Conservation (phyloP, 2,113 vertebrate species). For the Chaetodon trifascialis region DNA sequence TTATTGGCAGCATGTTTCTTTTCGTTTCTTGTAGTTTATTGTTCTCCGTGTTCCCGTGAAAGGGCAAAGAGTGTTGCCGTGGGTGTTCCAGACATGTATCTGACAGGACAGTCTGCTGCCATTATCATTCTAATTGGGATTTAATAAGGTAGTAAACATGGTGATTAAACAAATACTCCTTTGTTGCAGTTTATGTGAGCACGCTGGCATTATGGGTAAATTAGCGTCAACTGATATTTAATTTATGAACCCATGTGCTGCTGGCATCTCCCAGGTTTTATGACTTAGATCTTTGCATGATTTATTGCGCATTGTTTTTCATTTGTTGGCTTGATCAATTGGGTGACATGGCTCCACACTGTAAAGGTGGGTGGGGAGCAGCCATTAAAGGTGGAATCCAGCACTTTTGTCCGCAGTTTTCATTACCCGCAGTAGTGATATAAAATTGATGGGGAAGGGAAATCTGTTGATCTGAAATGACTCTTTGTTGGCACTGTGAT, state of each 20-base stretch:
- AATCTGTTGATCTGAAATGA: conserved; percentile 26
- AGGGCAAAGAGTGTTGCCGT: background rate
- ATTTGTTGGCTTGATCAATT: conserved; percentile 52
- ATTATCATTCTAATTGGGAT: conserved; percentile 38
- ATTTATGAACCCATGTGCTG: conserved; percentile 34
- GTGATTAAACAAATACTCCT: conserved; percentile 36
- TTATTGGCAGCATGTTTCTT: background rate
- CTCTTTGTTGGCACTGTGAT: conserved; percentile 17
- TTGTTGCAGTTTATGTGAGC: conserved; percentile 11
- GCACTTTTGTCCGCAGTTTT: conserved; percentile 41
- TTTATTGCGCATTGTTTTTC: conserved; percentile 57
- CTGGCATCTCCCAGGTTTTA: conserved; percentile 41
- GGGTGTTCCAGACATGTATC: conserved; percentile 27
- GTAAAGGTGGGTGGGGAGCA: conserved; percentile 28
- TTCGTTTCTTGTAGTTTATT: background rate
- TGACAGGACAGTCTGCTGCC: conserved; percentile 26
- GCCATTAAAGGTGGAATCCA: conserved; percentile 27
- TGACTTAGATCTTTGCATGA: conserved; percentile 44
- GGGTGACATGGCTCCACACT: conserved; percentile 23
- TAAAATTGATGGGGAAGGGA: conserved; percentile 40
- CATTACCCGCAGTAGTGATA: conserved; percentile 35
- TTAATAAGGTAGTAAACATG: conserved; percentile 40
- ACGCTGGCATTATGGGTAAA: conserved; percentile 27
- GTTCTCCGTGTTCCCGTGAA: background rate
- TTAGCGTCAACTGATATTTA: conserved; percentile 1